A percentile compares a stretch with the other conserved stretches of the same genome.
These are phyloP conservation scores for Coracias cyanogaster DNA, from an alignment of 2,797 vertebrate genomes.

Conservation along the genomic window DNA sequence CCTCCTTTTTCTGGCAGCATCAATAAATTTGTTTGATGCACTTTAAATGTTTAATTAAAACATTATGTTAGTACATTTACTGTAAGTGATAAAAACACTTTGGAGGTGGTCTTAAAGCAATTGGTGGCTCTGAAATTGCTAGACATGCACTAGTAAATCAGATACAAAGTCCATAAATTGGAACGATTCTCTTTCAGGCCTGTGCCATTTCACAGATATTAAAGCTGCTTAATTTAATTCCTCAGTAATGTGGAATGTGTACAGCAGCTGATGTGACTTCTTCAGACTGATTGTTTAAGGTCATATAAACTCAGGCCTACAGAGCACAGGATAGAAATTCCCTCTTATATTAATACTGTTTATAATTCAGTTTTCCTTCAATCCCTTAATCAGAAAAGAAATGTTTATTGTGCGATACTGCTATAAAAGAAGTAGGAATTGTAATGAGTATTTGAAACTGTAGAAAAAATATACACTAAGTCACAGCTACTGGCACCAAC, in stretches of 20 bases:
- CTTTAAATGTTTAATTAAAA: conserved; percentile 81
- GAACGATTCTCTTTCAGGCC: conserved; percentile 45
- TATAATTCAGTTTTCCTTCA: conserved; percentile 38
- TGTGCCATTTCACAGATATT: conserved; percentile 60
- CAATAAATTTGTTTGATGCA: conserved; percentile 74
- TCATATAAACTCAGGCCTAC: conserved; percentile 38
- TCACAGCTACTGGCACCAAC: conserved; percentile 11
- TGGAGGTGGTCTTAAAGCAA: conserved; percentile 70
- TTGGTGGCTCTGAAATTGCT: conserved; percentile 47
- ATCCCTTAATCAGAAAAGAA: conserved; percentile 36
- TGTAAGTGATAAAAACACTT: conserved; percentile 70
- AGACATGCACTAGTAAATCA: conserved; percentile 58
- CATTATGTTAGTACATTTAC: conserved; percentile 69
- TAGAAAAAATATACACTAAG: background rate
- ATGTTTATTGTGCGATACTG: conserved; percentile 49
- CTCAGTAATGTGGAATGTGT: conserved; percentile 63
- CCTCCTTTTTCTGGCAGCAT: conserved; percentile 30
- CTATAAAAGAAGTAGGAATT: conserved; percentile 50
- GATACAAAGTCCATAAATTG: conserved; percentile 57
- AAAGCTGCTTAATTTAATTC: conserved; percentile 61
- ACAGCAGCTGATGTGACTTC: conserved; percentile 38
- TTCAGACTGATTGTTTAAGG: conserved; percentile 53
- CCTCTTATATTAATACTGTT: conserved; percentile 44
- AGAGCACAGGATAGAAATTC: conserved; percentile 27
- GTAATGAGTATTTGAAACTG: conserved; percentile 34